Conservation (phyloP, 2,113 vertebrate genomes). For the Poicephalus gulielmi region DNA sequence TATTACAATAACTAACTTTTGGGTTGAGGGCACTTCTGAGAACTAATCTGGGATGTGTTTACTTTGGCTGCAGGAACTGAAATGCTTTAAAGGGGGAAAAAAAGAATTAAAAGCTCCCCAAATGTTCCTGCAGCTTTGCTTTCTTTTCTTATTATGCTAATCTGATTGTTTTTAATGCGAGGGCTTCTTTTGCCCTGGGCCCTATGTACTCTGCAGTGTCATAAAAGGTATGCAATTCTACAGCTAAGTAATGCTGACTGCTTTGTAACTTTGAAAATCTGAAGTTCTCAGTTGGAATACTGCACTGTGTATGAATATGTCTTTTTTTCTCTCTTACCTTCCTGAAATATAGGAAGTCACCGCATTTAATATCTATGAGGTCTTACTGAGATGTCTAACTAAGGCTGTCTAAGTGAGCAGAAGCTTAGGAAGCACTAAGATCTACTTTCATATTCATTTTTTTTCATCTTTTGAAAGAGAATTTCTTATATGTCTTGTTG, state of each 20-base stretch:
- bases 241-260: neutral
- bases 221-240: conserved; percentile 37
- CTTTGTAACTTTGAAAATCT: neutral
- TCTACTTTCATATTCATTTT: neutral
- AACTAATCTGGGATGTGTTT: conserved; percentile 36
- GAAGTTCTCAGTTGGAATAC: neutral
- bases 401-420: neutral
- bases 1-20: conserved; percentile 19
- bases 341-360: neutral
- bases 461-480: neutral
- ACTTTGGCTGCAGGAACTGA: conserved; percentile 43
- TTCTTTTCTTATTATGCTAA: conserved; percentile 56
- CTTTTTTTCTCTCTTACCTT: neutral
- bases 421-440: neutral
- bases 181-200: conserved; percentile 44
- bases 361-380: neutral
- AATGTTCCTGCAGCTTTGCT: conserved; percentile 10
- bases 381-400: neutral
- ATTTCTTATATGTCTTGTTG: neutral
- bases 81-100: conserved; percentile 18
- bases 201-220: neutral
- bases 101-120: conserved; percentile 23
- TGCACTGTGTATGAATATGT: neutral
- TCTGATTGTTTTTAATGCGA: conserved; percentile 49
- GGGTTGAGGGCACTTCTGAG: conserved; percentile 41